Percentiles rank a stretch among this genome's conserved stretches.
These are phyloP conservation scores for Heliocidaris erythrogramma DNA, from an alignment of 35 echinoderm and acorn worm genomes.

Conservation along the genomic window DNA sequence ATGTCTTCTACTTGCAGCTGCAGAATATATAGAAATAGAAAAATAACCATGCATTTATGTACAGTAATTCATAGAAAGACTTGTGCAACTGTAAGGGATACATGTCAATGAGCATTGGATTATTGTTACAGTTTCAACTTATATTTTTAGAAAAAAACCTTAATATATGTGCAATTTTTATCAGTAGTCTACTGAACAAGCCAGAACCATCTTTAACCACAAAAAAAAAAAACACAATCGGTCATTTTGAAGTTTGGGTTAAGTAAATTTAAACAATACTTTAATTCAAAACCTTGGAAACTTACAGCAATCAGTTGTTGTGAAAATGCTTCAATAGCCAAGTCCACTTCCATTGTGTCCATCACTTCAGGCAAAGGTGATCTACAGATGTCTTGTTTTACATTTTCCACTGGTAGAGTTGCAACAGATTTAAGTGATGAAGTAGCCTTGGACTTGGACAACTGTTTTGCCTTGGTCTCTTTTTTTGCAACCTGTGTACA, in stretches of 20 bases:
- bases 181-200: too few relatives aligned
- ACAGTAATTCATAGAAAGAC: too few relatives aligned
- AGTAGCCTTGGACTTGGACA: slow-evolving; percentile 84
- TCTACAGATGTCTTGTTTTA: not conserved
- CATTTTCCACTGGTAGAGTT: not conserved
- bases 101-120: too few relatives aligned
- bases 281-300: not conserved
- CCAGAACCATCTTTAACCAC: too few relatives aligned
- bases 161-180: too few relatives aligned
- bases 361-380: slow-evolving; percentile 75
- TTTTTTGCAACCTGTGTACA: slow-evolving; percentile 68
- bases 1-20: slow-evolving; percentile 85
- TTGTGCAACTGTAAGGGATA: too few relatives aligned
- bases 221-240: too few relatives aligned
- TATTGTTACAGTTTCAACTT: too few relatives aligned
- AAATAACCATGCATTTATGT: not conserved
- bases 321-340: slow-evolving; percentile 63
- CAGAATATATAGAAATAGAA: not conserved
- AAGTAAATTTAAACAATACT: too few relatives aligned
- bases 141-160: too few relatives aligned
- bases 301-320: slow-evolving; percentile 44
- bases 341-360: slow-evolving; percentile 64
- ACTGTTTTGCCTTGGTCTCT: slow-evolving; percentile 55
- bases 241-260: too few relatives aligned
- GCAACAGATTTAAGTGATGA: slow-evolving; percentile 66